phyloP scores from a whole-genome alignment of 2,797 vertebrate species.

The Sebastes diploproa region DNA sequence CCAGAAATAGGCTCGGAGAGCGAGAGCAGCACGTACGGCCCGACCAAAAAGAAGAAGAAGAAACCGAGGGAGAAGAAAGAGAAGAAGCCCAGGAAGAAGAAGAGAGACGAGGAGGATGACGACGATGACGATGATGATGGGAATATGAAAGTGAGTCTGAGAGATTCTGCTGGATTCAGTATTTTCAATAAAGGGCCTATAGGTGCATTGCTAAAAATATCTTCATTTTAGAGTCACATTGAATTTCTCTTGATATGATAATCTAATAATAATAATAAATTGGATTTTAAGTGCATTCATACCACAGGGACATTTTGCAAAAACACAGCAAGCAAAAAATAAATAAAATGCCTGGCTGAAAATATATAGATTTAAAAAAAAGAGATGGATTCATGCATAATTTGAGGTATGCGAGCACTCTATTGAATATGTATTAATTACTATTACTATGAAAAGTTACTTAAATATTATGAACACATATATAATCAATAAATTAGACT shows the following conservation, averaged over 20 bases:
- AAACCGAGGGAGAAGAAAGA: conserved; percentile 96
- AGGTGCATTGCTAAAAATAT: background rate
- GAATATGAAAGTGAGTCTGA: conserved; percentile 76
- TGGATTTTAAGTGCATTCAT: background rate
- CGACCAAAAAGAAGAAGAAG: conserved; percentile 97
- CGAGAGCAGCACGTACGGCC: conserved; percentile 91
- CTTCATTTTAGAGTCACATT: background rate
- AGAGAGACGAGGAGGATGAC: conserved; percentile 89
- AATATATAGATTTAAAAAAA: background rate
- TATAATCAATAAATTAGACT: background rate
- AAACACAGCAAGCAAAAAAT: background rate
- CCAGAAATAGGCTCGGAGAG: conserved; percentile 89
- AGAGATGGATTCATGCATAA: background rate
- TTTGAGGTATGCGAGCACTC: background rate
- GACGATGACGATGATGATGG: conserved; percentile 85
- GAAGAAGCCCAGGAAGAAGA: conserved; percentile 91
- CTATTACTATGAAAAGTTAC: background rate
- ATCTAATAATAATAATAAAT: background rate
- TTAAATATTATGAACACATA: background rate
- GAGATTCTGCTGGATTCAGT: too few relatives aligned
- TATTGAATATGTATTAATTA: background rate
- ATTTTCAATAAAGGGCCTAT: too few relatives aligned
- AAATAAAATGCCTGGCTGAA: too few relatives aligned
- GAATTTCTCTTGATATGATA: background rate
- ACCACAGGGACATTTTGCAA: background rate